A percentile compares a stretch with the other conserved stretches of the same genome.
phyloP scores from a whole-genome alignment of 1,140 invertebrate species.

The Ectropis grisescens region DNA sequence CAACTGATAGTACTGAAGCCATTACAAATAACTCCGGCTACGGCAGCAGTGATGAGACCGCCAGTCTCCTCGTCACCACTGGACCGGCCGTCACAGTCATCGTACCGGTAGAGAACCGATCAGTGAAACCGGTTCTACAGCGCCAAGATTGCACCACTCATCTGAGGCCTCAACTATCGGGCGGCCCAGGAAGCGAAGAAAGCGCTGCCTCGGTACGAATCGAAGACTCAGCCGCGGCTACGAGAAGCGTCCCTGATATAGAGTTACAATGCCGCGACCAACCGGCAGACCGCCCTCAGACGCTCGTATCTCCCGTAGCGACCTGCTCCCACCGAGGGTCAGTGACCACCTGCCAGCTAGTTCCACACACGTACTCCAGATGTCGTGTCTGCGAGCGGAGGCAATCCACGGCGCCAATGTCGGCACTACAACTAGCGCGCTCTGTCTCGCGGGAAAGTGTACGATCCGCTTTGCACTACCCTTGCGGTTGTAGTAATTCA shows the following conservation, averaged over 20 bases:
- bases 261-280: conserved; percentile 82
- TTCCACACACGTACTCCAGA: conserved; percentile 71
- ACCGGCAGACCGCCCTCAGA: conserved; percentile 62
- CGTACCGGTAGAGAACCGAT: conserved; percentile 50
- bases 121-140: conserved; percentile 82
- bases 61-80: conserved; percentile 76
- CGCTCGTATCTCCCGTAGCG: conserved; percentile 68
- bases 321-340: conserved; percentile 70
- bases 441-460: conserved; percentile 82
- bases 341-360: conserved; percentile 72
- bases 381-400: conserved; percentile 80
- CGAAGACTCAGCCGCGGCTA: conserved; percentile 79
- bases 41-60: conserved; percentile 83
- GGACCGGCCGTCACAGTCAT: conserved; percentile 63
- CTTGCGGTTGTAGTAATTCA: conserved; percentile 68
- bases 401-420: conserved; percentile 82
- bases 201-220: conserved; percentile 73
- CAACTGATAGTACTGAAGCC: conserved; percentile 67
- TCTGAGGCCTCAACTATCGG: conserved; percentile 79
- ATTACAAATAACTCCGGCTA: conserved; percentile 73
- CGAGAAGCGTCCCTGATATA: conserved; percentile 89
- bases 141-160: conserved; percentile 87
- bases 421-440: conserved; percentile 78
- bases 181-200: conserved; percentile 83
- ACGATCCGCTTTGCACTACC: conserved; percentile 74